Evolutionary conservation across 2,113 vertebrate species (phyloP), one percentile per base, ranked within the genome.

Genomic region (Todiramphus saurophagus): DNA sequence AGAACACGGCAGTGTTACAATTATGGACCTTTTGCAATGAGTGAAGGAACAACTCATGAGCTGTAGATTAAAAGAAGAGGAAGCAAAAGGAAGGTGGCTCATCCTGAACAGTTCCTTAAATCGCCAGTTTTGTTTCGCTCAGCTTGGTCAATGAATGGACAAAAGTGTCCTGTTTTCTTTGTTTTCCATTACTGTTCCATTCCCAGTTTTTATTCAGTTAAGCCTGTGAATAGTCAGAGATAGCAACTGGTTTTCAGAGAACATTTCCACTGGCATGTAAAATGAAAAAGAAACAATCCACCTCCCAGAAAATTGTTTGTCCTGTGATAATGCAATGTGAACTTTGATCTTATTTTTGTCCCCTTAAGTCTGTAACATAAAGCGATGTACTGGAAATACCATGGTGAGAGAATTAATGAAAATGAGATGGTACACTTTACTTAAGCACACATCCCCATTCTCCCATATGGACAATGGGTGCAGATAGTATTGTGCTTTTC

Each of bases 1-100:
- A 96, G 96, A 95, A 96, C 55, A 75, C 96, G 96, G 89, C 96
- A 85, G 41, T 87, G 88, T 97, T 96, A 90, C 93, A 94, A 76
- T 91, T 25, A 1, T 28, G 87, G 96, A 97, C 97, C 97, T 97
- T 87, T 81, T 69, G 79, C 87, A 90, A 13, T 8, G 86, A 91
- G 86, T n/a, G 28, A 39, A 83, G 89, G 94, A 96, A 37, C 90
- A 83, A 2, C 89, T 93, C 89, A 50, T 31, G 86, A 78, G 83
- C 94, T 93, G 81, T 5, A 53, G 80, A 87, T 60, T 33, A 51
- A 58, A 91, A 77, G 83, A 69, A 44, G 53, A 93, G 59, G 88
- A 48, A 67, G 69, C 28, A 66, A 24, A 74, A 80, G 30, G 77
- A 96, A 94, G 75, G 72, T 83, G 83, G 25, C 62, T 87, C 3